phyloP scores from a whole-genome alignment of 2,888 invertebrate genomes.

The Calephelis perditalis region DNA sequence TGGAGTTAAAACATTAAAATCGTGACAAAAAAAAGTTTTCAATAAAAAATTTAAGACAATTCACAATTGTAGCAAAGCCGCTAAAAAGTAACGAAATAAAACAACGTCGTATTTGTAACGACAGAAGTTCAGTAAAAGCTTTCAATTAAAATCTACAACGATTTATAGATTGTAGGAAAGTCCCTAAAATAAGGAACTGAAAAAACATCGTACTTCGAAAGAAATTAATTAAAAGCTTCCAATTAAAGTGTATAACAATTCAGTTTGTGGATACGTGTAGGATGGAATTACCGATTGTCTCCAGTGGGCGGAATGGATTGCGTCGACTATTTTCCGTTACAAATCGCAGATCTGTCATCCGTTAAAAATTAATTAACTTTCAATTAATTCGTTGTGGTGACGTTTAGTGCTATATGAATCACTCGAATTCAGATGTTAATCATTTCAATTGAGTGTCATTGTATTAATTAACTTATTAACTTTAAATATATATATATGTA shows the following conservation, averaged over 20 bases:
- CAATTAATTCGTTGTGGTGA: slow-evolving; percentile 1
- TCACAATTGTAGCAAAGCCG: too few relatives aligned
- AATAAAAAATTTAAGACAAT: too few relatives aligned
- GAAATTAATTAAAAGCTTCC: slow-evolving; percentile 6
- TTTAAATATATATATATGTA: too few relatives aligned
- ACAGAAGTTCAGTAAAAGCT: too few relatives aligned
- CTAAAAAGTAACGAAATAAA: slow-evolving; percentile 4
- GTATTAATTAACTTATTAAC: too few relatives aligned
- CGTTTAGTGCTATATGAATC: too few relatives aligned
- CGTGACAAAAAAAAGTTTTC: too few relatives aligned
- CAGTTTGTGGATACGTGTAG: slow-evolving; percentile 7
- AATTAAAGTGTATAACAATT: slow-evolving; percentile 1
- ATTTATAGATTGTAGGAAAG: too few relatives aligned
- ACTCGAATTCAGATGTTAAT: too few relatives aligned
- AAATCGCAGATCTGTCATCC: slow-evolving; percentile 3
- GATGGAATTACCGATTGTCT: neutral
- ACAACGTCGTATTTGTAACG: neutral
- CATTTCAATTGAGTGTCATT: too few relatives aligned
- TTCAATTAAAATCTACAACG: too few relatives aligned
- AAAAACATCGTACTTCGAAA: neutral
- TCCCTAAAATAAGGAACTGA: too few relatives aligned
- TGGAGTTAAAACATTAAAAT: neutral
- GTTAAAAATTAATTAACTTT: slow-evolving; percentile 8
- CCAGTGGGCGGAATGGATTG: slow-evolving; percentile 6
- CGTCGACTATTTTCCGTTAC: slow-evolving; percentile 1